Evolutionary conservation across 2,888 invertebrate species (phyloP), one percentile per base, ranked within the genome.

Genomic region (Barypeithes pellucidus): DNA sequence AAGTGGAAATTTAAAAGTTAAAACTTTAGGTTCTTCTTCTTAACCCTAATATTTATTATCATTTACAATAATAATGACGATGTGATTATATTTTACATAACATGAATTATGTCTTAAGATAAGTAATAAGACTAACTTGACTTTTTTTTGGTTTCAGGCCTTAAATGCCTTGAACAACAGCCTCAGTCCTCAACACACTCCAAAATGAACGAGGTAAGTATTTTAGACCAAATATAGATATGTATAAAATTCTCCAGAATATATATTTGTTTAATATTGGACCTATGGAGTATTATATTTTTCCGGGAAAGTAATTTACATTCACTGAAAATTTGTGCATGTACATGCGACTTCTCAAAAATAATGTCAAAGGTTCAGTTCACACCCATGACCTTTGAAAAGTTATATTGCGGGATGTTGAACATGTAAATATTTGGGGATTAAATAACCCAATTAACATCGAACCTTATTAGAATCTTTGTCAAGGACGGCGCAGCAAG

Each of bases 151-250:
- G 69, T 84, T 84, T 68, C 80, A 84, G 84, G 82, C 79, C 81
- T 81, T 82, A 83, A 81, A 83, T 83, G 83, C 81, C 82, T 82
- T 82, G 82, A 83, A 80, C 79, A 80, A 72, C 76, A 80, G 73
- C 75, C 77, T 60, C 77, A 78, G 75, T 79, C 81, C 77, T 78
- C 80, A 54, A 77, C 78, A 73, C 71, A 78, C 79, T 76, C 80
- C 76, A 81, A 80, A 74, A 84, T 84, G 84, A 82, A 82, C 81
- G 83, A 84, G 84, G 84, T 84, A 80, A 80, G 77, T 63, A 20
- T 12, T 41, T 22, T 29, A 20, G n/a, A 29, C 29, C 7, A 29
- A 7, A 29, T 5, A 29, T 29, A 24, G 24, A 5, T 24, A 29
- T 29, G 5, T 4, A 29, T 24, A 24, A 24, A 2, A 24, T 24